Conservation (phyloP, 2,888 invertebrate genomes). For the Eumacrocentrus americanus region DNA sequence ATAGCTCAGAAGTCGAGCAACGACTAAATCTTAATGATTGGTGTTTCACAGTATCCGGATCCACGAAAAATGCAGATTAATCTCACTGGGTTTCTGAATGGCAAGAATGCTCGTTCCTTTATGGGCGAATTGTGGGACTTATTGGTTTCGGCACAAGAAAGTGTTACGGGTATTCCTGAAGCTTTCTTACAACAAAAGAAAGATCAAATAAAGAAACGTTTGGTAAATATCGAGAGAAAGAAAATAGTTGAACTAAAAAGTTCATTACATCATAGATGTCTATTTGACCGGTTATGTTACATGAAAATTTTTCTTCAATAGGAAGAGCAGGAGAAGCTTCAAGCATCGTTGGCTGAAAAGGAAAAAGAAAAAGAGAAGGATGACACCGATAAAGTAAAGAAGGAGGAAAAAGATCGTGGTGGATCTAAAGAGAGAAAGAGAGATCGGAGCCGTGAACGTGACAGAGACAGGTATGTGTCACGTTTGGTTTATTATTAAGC, state of each 20-base stretch:
- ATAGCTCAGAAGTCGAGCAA: background rate
- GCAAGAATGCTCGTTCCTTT: conserved; percentile 95
- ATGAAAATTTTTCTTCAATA: conserved; percentile 44
- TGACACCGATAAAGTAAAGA: conserved; percentile 45
- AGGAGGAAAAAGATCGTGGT: conserved; percentile 53
- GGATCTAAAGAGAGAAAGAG: conserved; percentile 58
- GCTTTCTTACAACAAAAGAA: conserved; percentile 95
- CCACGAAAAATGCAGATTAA: conserved; percentile 99
- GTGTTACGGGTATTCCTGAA: conserved; percentile 93
- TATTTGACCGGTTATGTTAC: conserved; percentile 1
- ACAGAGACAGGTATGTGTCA: conserved; percentile 52
- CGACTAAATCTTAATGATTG: background rate
- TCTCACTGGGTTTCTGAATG: conserved; percentile 97
- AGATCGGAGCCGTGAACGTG: conserved; percentile 59
- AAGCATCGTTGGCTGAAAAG: conserved; percentile 64
- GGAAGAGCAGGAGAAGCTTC: conserved; percentile 81
- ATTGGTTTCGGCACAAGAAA: conserved; percentile 93
- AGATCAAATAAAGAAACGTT: conserved; percentile 90
- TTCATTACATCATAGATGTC: background rate
- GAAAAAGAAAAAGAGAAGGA: conserved; percentile 64
- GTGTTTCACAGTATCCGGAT: conserved; percentile 79
- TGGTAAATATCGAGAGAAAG: conserved; percentile 65
- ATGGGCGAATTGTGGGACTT: conserved; percentile 98
- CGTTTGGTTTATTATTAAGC: conserved; percentile 6
- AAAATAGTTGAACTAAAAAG: conserved; percentile 30